Base-by-base conservation (phyloP, 64 coral and sea anemone species). In the Montipora cactus region DNA sequence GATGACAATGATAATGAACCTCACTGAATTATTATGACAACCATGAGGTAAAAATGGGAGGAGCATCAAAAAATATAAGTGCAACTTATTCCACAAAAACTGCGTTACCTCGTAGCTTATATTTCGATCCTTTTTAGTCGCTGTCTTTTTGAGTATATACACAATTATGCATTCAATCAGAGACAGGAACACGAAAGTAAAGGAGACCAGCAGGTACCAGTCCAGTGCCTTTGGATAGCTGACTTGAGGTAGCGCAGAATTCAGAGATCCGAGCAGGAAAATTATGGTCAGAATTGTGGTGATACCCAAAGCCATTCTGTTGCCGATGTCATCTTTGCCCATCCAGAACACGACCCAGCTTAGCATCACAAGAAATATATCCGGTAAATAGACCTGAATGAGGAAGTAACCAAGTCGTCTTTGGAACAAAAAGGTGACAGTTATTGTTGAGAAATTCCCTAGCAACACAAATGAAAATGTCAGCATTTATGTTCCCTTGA, bases 221-320 rank as follows among this genome's bases (percentile, higher is more conserved):
- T 90, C 84, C 59, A 90, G 21, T 13, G 88, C 88, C 28, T 90
- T 90, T 49, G 76, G 74, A 51, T 90, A 90, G 15, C 74, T 79
- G 47, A 90, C 88, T 90, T 77, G 80, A 15, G 88, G 88, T 0
- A 79, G 23, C 53, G 44, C 49, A 18, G 48, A 22, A 61, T 90
- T 90, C 2, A 90, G 45, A 9, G 88, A 78, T 28, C 76, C 76
- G 46, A 77, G 74, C 10, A 90, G 88, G 51, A 79, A 79, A 49
- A 79, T 90, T 12, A 80, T 90, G 21, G 88, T 90, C 3, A 90
- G 57, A 23, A 80, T 79, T 8, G 62, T 80, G 14, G 88, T 79
- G 88, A 90, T 80, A 13, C 51, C 49, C 1, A 90, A 74, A 48
- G 76, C 76, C 59, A 79, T 78, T 23, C 75, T 51, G 53, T 77